Base-by-base conservation (phyloP, 2,888 invertebrate species). In the Galeruca laticollis region DNA sequence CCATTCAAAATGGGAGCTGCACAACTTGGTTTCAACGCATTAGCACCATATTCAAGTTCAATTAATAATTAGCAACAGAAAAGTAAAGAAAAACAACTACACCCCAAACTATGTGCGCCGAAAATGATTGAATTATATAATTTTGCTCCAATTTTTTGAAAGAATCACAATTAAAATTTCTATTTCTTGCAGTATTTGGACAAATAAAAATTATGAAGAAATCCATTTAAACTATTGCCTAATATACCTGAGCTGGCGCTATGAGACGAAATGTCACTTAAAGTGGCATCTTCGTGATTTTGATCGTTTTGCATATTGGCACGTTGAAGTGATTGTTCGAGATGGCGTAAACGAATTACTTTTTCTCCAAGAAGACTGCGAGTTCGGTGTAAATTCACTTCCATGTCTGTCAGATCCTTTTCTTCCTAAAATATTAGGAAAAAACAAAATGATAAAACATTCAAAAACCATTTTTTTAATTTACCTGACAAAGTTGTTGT, bases 301-400 rank as follows among this genome's bases (percentile, higher is more conserved):
- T 83, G 82, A 26, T 83, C 81, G 60, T 79, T 81, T 60, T 78
- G 76, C 3, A 81, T 86, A 70, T 90, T 89, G 31, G 92, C 89
- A 20, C 91, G 86, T 63, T 92, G 88, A 67, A 94, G 85, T 0
- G 94, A 93, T 75, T 94, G 92, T 83, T 94, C 94, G 81, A 94
- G 87, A 83, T 94, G 94, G 3, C 93, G 87, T 81, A 94, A 86
- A 20, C 94, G 87, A 63, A 94, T 94, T 63, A 94, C 93, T 84
- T 94, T 94, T 84, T 94, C 94, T 13, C 94, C 94, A 20, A 94
- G 87, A 40, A 94, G 85, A 4, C 94, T 93, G 1, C 93, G 89
- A 2, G 94, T 94, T 0, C 94, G 90, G 86, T 94, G 94, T 54
- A 94, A 84, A 68, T 93, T 93, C 71, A 94, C 93, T 83, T 94